phyloP scores from a whole-genome alignment of 2,888 invertebrate species.

The Caenorhabditis sp. region DNA sequence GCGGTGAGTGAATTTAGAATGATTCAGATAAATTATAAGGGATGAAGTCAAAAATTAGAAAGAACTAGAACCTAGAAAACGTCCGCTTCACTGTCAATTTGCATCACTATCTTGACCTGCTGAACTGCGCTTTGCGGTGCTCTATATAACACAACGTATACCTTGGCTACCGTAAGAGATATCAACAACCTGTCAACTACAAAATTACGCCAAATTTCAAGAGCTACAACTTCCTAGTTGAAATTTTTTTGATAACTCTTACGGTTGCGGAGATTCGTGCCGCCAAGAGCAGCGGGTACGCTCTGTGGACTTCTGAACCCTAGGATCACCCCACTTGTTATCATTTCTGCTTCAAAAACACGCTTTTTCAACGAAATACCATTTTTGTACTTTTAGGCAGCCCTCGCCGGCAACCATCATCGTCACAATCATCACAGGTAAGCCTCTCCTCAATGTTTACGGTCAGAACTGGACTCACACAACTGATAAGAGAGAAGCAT shows the following conservation, averaged over 20 bases:
- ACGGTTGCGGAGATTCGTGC: too few species aligned
- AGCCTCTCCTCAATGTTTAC: not conserved
- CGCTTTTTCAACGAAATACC: conserved; percentile 42
- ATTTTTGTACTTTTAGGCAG: conserved; percentile 22
- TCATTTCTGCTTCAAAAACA: not conserved
- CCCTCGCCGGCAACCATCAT: conserved; percentile 41
- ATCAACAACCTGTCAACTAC: too few species aligned
- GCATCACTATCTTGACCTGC: too few species aligned
- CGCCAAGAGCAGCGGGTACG: too few species aligned
- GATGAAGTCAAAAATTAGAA: not conserved
- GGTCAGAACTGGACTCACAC: conserved; percentile 2
- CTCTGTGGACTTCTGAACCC: too few species aligned
- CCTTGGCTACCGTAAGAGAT: too few species aligned
- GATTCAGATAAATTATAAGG: not conserved
- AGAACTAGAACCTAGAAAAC: not conserved
- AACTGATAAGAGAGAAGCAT: conserved; percentile 37
- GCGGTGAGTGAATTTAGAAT: conserved; percentile 23
- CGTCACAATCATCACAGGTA: conserved; percentile 46
- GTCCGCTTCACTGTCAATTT: not conserved
- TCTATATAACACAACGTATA: too few species aligned
- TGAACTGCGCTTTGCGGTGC: not conserved
- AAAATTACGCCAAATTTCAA: too few species aligned
- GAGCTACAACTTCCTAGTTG: too few species aligned
- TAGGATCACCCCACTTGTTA: not conserved
- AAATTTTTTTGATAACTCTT: too few species aligned